These are phyloP conservation scores for Lucilia cuprina DNA, from an alignment of 1,140 invertebrate species.

Conservation along the genomic window DNA sequence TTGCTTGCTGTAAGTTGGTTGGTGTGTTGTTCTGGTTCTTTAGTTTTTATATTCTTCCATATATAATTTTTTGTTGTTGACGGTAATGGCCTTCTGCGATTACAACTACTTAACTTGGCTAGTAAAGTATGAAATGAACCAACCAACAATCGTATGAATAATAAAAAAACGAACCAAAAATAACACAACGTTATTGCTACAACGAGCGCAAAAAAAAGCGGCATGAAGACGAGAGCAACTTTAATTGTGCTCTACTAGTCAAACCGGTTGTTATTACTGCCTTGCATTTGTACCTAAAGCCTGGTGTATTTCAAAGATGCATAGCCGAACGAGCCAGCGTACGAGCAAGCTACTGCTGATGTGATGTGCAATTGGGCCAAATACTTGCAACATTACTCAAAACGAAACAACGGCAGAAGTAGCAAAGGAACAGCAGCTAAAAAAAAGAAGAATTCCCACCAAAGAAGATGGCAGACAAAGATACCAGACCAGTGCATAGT, in stretches of 20 bases:
- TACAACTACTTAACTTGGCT: slow-evolving; percentile 14
- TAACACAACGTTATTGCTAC: background rate
- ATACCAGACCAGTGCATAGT: background rate
- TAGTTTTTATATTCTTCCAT: background rate
- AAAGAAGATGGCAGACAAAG: slow-evolving; percentile 14
- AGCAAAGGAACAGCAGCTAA: background rate
- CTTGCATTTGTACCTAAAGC: background rate
- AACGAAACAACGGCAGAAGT: background rate
- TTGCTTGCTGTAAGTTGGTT: background rate
- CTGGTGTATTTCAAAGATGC: background rate
- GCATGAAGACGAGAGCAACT: slow-evolving; percentile 13
- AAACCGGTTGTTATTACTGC: background rate
- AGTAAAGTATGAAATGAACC: slow-evolving; percentile 7
- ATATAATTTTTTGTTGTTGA: background rate
- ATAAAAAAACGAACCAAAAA: background rate
- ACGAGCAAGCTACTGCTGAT: background rate
- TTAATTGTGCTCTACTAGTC: slow-evolving; percentile 17
- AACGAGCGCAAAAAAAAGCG: background rate
- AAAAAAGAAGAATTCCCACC: slow-evolving; percentile 13
- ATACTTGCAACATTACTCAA: background rate
- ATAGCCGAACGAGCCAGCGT: background rate
- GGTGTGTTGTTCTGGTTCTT: background rate
- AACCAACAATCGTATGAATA: background rate
- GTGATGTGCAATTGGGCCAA: slow-evolving; percentile 12
- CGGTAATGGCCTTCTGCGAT: slow-evolving; percentile 16